Evolutionary conservation across 2,888 invertebrate genomes (phyloP).

Genomic region (Arrhopalites spinosus): DNA sequence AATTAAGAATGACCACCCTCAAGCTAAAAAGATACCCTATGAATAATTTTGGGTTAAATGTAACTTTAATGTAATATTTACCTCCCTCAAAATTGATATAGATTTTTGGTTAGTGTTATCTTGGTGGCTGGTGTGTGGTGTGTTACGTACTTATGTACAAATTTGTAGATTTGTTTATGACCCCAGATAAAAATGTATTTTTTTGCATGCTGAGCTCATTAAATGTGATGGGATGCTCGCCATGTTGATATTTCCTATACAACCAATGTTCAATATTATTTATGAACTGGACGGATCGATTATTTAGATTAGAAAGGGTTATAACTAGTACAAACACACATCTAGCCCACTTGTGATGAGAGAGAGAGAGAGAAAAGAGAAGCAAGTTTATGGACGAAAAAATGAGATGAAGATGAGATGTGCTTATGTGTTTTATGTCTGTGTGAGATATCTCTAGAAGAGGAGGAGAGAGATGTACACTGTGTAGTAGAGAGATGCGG

Average conservation of each 20-base stretch:
- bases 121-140: neutral
- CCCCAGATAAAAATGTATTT: conserved; percentile 15
- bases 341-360: neutral
- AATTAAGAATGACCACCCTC: no score
- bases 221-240: conserved; percentile 15
- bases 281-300: conserved; percentile 26
- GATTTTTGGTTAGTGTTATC: neutral
- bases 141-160: neutral
- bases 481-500: conserved; percentile 1
- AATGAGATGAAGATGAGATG: neutral
- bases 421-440: neutral
- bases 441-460: neutral
- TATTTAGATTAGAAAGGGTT: conserved; percentile 26
- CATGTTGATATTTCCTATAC: conserved; percentile 12
- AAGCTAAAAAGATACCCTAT: no score
- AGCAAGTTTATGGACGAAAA: conserved; percentile 7
- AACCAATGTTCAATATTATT: conserved; percentile 7
- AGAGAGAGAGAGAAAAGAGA: neutral
- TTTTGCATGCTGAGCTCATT: conserved; percentile 28
- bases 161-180: conserved; percentile 20
- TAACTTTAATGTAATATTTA: no score
- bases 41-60: no score
- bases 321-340: neutral
- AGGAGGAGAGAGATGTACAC: neutral
- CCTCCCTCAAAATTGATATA: neutral